Percentiles rank a stretch among this genome's conserved stretches.
These are phyloP conservation scores for Dorcus hopei DNA, from an alignment of 2,888 invertebrate species.

Conservation along the genomic window DNA sequence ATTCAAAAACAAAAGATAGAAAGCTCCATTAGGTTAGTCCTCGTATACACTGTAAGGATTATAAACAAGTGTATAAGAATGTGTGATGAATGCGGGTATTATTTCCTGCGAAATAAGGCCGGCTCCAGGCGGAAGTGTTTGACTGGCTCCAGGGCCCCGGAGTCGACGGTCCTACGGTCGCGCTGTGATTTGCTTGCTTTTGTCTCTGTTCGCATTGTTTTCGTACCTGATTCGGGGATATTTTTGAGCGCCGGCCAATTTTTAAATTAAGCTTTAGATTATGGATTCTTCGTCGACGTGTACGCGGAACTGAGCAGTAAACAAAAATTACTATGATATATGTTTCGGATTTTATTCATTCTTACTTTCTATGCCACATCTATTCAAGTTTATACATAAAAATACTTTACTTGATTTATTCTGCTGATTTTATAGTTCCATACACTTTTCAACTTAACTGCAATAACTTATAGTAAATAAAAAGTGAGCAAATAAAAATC, in stretches of 20 bases:
- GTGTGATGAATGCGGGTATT: slow-evolving; percentile 31
- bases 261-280: slow-evolving; percentile 9
- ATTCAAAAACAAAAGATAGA: slow-evolving; percentile 15
- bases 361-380: no score
- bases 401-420: no score
- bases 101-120: slow-evolving; percentile 32
- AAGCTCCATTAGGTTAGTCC: slow-evolving; percentile 20
- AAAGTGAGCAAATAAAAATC: no score
- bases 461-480: no score
- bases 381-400: no score
- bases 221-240: slow-evolving; percentile 2
- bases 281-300: neutral
- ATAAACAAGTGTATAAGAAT: slow-evolving; percentile 27
- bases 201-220: slow-evolving; percentile 1
- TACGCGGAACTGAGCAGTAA: no score
- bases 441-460: no score
- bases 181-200: neutral
- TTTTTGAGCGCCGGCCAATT: slow-evolving; percentile 16
- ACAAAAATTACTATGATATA: no score
- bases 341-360: no score
- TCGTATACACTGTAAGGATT: slow-evolving; percentile 18
- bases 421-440: no score
- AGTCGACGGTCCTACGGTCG: slow-evolving; percentile 14
- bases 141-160: slow-evolving; percentile 29
- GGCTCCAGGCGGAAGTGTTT: slow-evolving; percentile 26